Percentiles rank a stretch among this genome's conserved stretches.
Evolutionary conservation across 2,113 vertebrate genomes (phyloP).

Genomic region (Silurus asotus): DNA sequence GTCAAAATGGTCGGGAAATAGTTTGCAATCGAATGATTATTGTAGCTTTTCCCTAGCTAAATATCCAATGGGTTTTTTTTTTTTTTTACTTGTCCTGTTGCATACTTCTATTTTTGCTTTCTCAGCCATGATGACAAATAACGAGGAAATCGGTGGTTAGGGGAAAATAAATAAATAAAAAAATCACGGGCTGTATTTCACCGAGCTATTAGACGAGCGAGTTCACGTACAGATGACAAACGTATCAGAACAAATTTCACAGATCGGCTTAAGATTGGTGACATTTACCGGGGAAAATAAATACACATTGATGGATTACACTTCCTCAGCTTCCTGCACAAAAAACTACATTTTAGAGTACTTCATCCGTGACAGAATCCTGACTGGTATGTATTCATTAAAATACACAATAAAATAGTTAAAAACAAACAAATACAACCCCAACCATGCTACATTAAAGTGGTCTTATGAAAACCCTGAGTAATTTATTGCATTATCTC

Average conservation of each 20-base stretch:
- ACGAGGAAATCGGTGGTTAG: constrained; percentile 27
- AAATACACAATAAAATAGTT: neutral
- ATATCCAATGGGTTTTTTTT: neutral
- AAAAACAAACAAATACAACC: neutral
- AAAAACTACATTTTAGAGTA: neutral
- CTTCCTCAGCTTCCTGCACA: neutral
- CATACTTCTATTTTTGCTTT: constrained; percentile 36
- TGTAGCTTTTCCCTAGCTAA: constrained; percentile 30
- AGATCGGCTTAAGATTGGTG: neutral
- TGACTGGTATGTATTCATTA: neutral
- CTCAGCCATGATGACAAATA: constrained; percentile 35
- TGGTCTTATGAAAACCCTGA: neutral
- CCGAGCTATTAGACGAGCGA: neutral
- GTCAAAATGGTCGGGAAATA: constrained; percentile 30
- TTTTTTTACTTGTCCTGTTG: constrained; percentile 24
- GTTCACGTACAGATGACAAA: constrained; percentile 1
- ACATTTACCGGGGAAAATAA: neutral
- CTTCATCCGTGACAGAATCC: neutral
- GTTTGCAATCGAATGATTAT: constrained; percentile 29
- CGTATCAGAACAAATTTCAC: neutral
- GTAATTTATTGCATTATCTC: neutral
- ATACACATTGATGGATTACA: neutral
- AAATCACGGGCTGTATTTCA: neutral
- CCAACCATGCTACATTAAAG: neutral
- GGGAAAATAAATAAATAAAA: neutral